These are phyloP conservation scores for Apomyelois bistriatella DNA, from an alignment of 2,888 invertebrate species.

Conservation along the genomic window DNA sequence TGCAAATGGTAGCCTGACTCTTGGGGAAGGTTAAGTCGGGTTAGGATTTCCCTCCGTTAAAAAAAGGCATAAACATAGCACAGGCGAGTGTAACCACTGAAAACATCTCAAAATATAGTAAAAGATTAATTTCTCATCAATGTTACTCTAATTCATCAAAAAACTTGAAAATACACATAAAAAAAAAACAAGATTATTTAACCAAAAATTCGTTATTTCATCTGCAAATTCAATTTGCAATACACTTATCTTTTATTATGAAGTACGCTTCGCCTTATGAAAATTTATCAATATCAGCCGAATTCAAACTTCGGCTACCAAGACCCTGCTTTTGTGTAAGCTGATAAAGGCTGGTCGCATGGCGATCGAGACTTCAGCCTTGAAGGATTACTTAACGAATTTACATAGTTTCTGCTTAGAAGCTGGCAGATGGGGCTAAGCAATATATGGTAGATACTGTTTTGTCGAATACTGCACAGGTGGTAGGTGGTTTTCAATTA, in stretches of 20 bases:
- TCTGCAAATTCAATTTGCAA: no score
- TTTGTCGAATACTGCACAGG: not conserved
- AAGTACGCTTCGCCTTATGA: not conserved
- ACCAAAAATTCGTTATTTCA: no score
- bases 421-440: not conserved
- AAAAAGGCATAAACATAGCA: no score
- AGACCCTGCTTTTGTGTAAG: not conserved
- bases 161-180: no score
- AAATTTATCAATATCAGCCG: not conserved
- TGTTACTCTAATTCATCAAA: no score
- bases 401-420: not conserved
- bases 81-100: no score
- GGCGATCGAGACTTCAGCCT: not conserved
- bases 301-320: not conserved
- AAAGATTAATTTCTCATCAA: no score
- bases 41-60: no score
- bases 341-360: not conserved
- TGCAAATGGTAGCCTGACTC: no score
- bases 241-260: not conserved
- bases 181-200: no score
- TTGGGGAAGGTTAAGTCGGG: no score
- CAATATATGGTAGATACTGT: not conserved
- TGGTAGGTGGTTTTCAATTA: not conserved
- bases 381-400: not conserved
- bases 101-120: no score